Conservation (phyloP, 2,888 invertebrate species). For the Tetranychus piercei region DNA sequence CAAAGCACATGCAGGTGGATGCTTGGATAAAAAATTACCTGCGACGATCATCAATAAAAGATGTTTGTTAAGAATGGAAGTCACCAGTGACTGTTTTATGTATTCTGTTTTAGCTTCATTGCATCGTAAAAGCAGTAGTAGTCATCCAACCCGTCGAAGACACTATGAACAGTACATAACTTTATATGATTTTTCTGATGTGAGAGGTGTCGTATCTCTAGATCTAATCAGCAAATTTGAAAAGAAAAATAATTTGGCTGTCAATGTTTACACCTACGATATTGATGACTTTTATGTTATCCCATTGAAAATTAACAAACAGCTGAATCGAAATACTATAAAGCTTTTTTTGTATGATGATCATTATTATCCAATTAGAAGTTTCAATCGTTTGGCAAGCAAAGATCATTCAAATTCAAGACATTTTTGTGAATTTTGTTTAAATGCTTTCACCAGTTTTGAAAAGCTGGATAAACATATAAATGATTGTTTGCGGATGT, state of each 20-base stretch:
- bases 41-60: background rate
- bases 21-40: background rate
- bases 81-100: background rate
- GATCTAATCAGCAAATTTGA: background rate
- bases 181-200: background rate
- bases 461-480: background rate
- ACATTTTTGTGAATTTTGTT: background rate
- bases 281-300: background rate
- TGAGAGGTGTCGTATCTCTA: background rate
- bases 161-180: background rate
- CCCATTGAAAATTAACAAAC: background rate
- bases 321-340: background rate
- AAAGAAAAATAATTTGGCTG: background rate
- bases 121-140: background rate
- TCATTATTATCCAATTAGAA: background rate
- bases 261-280: background rate
- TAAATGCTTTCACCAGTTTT: background rate
- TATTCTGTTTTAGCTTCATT: background rate
- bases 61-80: background rate
- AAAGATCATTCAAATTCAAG: background rate
- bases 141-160: background rate
- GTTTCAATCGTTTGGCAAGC: background rate
- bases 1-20: background rate
- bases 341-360: background rate
- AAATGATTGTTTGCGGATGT: background rate